These are phyloP conservation scores for Nomada fucata DNA, from an alignment of 2,888 invertebrate species.

Conservation along the genomic window DNA sequence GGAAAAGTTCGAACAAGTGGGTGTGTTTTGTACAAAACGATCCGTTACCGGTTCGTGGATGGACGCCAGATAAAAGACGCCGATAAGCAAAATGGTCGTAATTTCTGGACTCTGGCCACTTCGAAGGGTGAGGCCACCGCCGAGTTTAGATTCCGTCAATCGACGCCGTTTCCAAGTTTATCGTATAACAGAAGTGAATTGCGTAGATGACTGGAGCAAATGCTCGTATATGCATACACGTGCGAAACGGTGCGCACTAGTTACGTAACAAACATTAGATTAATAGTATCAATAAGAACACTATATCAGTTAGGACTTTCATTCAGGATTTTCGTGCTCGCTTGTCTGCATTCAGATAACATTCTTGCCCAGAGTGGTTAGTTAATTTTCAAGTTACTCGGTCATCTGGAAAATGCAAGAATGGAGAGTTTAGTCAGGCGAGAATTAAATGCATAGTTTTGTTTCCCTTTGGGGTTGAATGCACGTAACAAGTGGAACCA, in stretches of 20 bases:
- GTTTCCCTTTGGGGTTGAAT: background rate
- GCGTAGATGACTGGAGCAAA: slow-evolving; percentile 56
- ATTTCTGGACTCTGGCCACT: slow-evolving; percentile 81
- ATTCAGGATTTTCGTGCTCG: background rate
- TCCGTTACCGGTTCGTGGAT: slow-evolving; percentile 62
- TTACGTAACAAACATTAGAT: slow-evolving; percentile 41
- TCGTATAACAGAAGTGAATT: slow-evolving; percentile 54
- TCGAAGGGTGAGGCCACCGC: slow-evolving; percentile 78
- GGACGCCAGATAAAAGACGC: slow-evolving; percentile 76
- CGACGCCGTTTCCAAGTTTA: slow-evolving; percentile 73
- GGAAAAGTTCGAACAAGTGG: slow-evolving; percentile 74
- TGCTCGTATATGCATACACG: background rate
- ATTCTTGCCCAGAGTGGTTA: too few relatives aligned
- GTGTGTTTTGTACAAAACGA: slow-evolving; percentile 67
- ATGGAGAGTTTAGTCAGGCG: too few relatives aligned
- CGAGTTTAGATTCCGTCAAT: slow-evolving; percentile 82
- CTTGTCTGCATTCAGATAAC: background rate
- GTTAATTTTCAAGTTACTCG: too few relatives aligned
- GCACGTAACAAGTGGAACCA: background rate
- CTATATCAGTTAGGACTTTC: background rate
- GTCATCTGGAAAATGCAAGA: too few relatives aligned
- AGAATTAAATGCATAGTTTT: background rate
- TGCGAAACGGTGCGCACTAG: too few relatives aligned
- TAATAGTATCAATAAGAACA: background rate
- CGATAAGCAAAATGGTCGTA: slow-evolving; percentile 76